phyloP scores from a whole-genome alignment of 37 sponge, comb jelly and placozoan species.

The Spongilla lacustris region DNA sequence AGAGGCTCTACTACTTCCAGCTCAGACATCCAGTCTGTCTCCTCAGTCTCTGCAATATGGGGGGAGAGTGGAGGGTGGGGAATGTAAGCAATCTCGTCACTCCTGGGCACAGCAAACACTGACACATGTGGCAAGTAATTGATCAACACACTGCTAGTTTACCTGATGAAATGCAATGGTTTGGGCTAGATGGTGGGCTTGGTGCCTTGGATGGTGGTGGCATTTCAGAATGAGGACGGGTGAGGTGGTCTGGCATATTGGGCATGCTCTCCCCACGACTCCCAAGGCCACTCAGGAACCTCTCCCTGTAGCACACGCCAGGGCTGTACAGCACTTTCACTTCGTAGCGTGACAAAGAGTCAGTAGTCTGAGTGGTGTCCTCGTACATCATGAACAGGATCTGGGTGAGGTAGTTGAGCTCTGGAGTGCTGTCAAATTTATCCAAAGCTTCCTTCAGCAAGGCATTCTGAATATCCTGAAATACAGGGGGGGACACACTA shows the following conservation, averaged over 20 bases:
- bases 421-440: conserved; percentile 54
- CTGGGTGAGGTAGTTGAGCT: conserved; percentile 90
- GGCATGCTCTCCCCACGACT: not conserved
- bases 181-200: not conserved
- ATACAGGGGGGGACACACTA: not conserved
- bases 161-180: not conserved
- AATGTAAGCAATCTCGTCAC: not conserved
- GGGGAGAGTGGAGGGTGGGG: not conserved
- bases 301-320: conserved; percentile 44
- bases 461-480: conserved; percentile 30
- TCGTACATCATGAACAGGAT: conserved; percentile 91
- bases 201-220: not conserved
- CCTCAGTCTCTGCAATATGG: not conserved
- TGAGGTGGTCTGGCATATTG: not conserved
- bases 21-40: not conserved
- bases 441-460: conserved; percentile 63
- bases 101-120: not conserved
- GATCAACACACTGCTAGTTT: not conserved
- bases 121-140: not conserved
- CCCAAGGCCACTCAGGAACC: not conserved
- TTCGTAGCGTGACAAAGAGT: conserved; percentile 24
- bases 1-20: not conserved
- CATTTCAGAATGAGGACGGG: not conserved
- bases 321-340: conserved; percentile 68
- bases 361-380: conserved; percentile 55